phyloP scores from a whole-genome alignment of 2,888 invertebrate genomes.

The Glomeris marginata region DNA sequence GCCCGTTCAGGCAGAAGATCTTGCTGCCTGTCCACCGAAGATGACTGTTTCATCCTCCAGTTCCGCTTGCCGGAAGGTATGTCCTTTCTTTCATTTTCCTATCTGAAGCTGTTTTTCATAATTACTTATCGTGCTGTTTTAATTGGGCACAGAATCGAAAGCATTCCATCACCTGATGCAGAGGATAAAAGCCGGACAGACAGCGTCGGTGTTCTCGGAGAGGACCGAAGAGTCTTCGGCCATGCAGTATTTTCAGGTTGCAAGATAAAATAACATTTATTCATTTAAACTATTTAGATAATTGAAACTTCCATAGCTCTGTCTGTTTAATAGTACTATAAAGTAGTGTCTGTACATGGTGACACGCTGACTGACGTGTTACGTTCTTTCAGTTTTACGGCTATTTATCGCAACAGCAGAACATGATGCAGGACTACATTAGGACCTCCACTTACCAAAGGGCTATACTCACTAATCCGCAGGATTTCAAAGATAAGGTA shows the following conservation, averaged over 20 bases:
- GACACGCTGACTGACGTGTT: no score
- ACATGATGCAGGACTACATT: constrained; percentile 99
- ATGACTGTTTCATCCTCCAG: constrained; percentile 10
- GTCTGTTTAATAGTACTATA: no score
- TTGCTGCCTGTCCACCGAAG: constrained; percentile 6
- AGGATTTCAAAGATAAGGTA: constrained; percentile 62
- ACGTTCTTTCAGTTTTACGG: constrained; percentile 91
- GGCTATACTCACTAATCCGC: constrained; percentile 82
- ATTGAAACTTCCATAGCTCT: no score
- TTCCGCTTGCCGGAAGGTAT: constrained; percentile 9
- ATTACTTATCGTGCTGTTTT: background rate
- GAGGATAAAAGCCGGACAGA: constrained; percentile 55
- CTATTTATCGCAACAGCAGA: constrained; percentile 97
- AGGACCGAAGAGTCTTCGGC: constrained; percentile 97
- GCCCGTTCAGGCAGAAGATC: constrained; percentile 10
- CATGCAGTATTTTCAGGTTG: constrained; percentile 83
- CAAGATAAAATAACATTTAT: background rate
- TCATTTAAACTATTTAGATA: background rate
- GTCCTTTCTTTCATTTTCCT: background rate
- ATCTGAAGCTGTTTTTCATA: background rate
- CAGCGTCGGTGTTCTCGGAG: constrained; percentile 75
- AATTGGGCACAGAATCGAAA: constrained; percentile 45
- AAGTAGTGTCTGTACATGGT: no score
- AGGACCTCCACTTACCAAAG: constrained; percentile 96
- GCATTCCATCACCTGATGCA: constrained; percentile 56